A percentile compares a stretch with the other conserved stretches of the same genome.
Conservation (phyloP, 2,888 invertebrate species). For the Drosophila pseudotakahashii region DNA sequence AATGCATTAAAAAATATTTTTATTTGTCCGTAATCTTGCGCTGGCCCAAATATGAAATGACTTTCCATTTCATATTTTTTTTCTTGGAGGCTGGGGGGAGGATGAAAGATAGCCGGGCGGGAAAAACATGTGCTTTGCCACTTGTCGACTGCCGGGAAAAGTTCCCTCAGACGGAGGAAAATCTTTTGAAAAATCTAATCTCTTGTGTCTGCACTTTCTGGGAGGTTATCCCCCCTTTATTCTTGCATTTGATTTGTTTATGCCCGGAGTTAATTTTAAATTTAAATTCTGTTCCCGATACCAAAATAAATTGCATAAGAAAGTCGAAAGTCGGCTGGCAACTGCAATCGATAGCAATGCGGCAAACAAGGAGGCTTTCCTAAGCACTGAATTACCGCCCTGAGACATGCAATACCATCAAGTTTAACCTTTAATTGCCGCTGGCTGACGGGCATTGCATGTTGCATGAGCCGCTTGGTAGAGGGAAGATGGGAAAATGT, state of each 20-base stretch:
- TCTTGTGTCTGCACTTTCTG: slow-evolving; percentile 33
- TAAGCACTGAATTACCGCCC: slow-evolving; percentile 41
- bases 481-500: slow-evolving; percentile 16
- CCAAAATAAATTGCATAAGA: slow-evolving; percentile 28
- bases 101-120: slow-evolving; percentile 21
- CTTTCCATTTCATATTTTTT: slow-evolving; percentile 41
- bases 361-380: slow-evolving; percentile 18
- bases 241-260: slow-evolving; percentile 35
- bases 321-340: slow-evolving; percentile 1
- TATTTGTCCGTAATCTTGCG: slow-evolving; percentile 49
- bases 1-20: slow-evolving; percentile 54
- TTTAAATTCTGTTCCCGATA: slow-evolving; percentile 28
- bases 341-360: slow-evolving; percentile 45
- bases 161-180: slow-evolving; percentile 19
- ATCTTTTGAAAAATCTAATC: slow-evolving; percentile 35
- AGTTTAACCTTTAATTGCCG: slow-evolving; percentile 59
- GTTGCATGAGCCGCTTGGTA: slow-evolving; percentile 31
- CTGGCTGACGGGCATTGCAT: slow-evolving; percentile 43
- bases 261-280: slow-evolving; percentile 43
- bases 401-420: slow-evolving; percentile 48
- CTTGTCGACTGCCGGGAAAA: slow-evolving; percentile 37
- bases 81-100: background rate
- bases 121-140: slow-evolving; percentile 37
- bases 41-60: slow-evolving; percentile 49
- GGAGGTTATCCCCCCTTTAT: slow-evolving; percentile 17